These are phyloP conservation scores for Microplitis deprimator DNA, from an alignment of 2,888 invertebrate genomes.

Conservation along the genomic window DNA sequence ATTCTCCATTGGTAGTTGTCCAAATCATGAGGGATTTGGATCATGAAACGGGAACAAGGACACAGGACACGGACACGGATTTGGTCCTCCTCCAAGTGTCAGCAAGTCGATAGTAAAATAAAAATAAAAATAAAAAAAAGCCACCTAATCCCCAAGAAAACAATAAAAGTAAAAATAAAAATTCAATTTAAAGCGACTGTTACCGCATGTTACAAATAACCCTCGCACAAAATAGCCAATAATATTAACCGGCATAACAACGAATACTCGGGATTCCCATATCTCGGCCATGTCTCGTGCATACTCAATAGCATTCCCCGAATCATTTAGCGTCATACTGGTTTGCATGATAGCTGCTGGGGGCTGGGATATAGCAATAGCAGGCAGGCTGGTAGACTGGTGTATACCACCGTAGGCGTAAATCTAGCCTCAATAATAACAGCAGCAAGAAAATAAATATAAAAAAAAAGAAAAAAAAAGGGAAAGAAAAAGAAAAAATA, in stretches of 20 bases:
- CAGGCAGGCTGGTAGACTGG: too few species aligned
- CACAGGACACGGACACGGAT: constrained; percentile 20
- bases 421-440: neutral
- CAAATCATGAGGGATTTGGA: constrained; percentile 19
- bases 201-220: constrained; percentile 25
- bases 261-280: constrained; percentile 21
- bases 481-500: neutral
- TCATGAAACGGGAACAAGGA: constrained; percentile 48
- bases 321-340: neutral
- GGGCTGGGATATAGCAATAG: too few species aligned
- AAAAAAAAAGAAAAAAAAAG: neutral
- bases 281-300: constrained; percentile 10
- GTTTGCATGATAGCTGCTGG: neutral
- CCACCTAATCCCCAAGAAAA: neutral
- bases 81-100: constrained; percentile 49
- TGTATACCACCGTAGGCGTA: too few species aligned
- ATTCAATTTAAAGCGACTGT: neutral
- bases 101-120: constrained; percentile 3
- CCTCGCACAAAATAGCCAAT: constrained; percentile 5
- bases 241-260: constrained; percentile 6
- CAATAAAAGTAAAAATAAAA: constrained; percentile 11
- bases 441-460: neutral
- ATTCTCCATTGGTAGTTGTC: constrained; percentile 26
- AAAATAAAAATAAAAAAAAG: constrained; percentile 17
- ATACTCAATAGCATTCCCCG: constrained; percentile 23